Evolutionary conservation across 2,113 vertebrate species (phyloP).

Genomic region (Cromileptes altivelis): DNA sequence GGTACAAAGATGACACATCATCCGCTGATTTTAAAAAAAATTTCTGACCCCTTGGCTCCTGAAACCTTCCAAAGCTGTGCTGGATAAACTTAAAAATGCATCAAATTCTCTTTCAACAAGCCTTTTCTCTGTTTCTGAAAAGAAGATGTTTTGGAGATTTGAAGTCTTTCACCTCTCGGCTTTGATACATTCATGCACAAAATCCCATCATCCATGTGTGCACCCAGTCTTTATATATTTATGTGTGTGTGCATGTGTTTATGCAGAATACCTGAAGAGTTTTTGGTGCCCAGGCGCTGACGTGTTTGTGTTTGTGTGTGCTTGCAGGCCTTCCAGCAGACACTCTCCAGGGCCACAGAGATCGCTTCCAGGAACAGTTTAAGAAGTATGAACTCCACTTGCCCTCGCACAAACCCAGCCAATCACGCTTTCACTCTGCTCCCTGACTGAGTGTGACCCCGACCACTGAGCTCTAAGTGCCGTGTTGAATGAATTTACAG

Average conservation of each 20-base stretch:
- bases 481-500: constrained; percentile 23
- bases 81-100: neutral
- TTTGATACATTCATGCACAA: constrained; percentile 1
- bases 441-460: neutral
- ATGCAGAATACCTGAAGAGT: neutral
- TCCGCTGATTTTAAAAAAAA: neutral
- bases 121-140: neutral
- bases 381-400: constrained; percentile 88
- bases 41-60: neutral
- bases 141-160: constrained; percentile 7
- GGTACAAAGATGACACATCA: neutral
- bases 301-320: constrained; percentile 42
- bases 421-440: constrained; percentile 29
- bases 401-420: constrained; percentile 20
- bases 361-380: constrained; percentile 98
- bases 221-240: neutral
- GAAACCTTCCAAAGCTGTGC: neutral
- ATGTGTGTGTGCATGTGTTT: no score
- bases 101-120: neutral
- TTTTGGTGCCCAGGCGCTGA: neutral
- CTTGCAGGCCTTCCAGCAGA: constrained; percentile 94
- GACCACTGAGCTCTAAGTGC: constrained; percentile 11
- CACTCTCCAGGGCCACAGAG: constrained; percentile 96
- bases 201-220: neutral
- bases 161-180: neutral